These are phyloP conservation scores for Xestia ashworthii DNA, from an alignment of 2,888 invertebrate genomes.

Conservation along the genomic window DNA sequence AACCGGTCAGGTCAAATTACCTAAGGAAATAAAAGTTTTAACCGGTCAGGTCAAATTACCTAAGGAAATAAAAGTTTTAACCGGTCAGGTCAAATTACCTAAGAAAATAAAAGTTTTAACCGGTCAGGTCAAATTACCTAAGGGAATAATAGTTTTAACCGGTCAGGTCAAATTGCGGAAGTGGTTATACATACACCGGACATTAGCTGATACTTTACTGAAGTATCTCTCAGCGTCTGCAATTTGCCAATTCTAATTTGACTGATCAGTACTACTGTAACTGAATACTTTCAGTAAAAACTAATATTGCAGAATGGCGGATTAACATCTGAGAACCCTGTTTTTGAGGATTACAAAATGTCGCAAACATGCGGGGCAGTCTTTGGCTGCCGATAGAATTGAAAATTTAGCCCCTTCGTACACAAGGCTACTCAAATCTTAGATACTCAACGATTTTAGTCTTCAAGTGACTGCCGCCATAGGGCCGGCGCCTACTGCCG, in stretches of 20 bases:
- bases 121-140: neutral
- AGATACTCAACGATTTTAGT: no score
- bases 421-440: no score
- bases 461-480: no score
- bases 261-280: neutral
- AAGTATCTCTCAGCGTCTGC: neutral
- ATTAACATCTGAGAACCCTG: no score
- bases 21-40: no score
- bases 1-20: neutral
- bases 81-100: neutral
- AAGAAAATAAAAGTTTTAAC: neutral
- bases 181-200: neutral
- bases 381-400: no score
- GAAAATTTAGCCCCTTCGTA: no score
- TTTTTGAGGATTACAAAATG: no score
- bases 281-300: no score
- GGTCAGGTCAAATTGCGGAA: neutral
- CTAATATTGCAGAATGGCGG: no score
- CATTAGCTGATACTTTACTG: neutral
- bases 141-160: neutral
- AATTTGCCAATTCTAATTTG: neutral
- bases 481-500: no score
- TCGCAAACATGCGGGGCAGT: no score
- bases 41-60: neutral
- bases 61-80: neutral